Base-by-base conservation (phyloP, 2,113 vertebrate species). In the Tauraco erythrolophus region DNA sequence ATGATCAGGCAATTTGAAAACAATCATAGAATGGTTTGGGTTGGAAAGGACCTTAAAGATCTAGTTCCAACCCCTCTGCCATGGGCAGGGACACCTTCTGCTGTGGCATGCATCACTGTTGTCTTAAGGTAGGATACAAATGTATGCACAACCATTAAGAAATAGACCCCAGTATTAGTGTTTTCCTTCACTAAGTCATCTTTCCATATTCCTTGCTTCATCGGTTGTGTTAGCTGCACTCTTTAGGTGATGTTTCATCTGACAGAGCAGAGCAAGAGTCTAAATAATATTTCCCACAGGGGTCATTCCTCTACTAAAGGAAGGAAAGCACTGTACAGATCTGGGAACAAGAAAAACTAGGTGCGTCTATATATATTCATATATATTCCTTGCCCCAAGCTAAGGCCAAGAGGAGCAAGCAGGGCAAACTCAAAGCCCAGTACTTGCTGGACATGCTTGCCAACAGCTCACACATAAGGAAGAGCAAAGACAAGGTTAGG, bases 281-380 rank as follows among this genome's bases (percentile, higher is more conserved):
- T 17, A 58, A 89, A 6, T 10, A 84, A 62, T 28, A 61, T 11
- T 51, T 81, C 68, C 68, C 46, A 19, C 10, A 23, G 51, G 46
- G 23, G 10, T 30, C 46, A 7, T 70, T 71, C 33, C 33, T 33
- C 31, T 51, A 2, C 37, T 43, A 2, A 68, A 74, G 30, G 31
- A 2, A 77, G 11, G 14, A 18, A 58, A 89, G 7, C 56, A 25
- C 6, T 1, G 0, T 5, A 50, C 64, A 43, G 2, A 14, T 9
- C 10, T 7, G 19, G 35, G 8, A 74, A 70, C 1, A 14, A 39
- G 14, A 31, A 22, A 62, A 74, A n/a, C 7, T 14, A 28, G 8
- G 2, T 3, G 14, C 13, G 8, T 53, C 9, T 27, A 4, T n/a
- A 7, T 39, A 2, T 14, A 43, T 43, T 13, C 41, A 7, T 6